Conservation (phyloP, 2,113 vertebrate species). For the Emydocephalus ijimae region DNA sequence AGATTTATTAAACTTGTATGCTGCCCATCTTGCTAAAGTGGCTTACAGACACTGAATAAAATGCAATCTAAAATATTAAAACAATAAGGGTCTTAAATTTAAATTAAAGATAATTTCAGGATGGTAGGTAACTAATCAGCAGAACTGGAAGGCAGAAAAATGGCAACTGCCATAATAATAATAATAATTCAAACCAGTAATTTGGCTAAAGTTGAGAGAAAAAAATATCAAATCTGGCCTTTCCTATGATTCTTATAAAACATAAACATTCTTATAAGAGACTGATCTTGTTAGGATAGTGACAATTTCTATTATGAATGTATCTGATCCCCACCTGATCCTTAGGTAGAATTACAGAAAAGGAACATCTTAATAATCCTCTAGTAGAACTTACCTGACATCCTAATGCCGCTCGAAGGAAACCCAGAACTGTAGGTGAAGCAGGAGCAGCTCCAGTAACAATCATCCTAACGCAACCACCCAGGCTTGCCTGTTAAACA, state of each 20-base stretch:
- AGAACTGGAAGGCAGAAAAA: neutral
- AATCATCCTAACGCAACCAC: slow-evolving; percentile 91
- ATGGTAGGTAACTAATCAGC: neutral
- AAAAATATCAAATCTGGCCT: neutral
- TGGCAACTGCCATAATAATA: neutral
- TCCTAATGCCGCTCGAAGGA: slow-evolving; percentile 91
- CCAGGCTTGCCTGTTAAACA: slow-evolving; percentile 81
- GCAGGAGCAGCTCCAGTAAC: slow-evolving; percentile 93
- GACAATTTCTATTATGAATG: neutral
- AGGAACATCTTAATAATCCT: accelerated
- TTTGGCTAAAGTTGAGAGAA: neutral
- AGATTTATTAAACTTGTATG: neutral
- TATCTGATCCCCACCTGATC: neutral
- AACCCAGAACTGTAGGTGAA: slow-evolving; percentile 87
- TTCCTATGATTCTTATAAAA: neutral
- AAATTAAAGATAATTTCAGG: neutral
- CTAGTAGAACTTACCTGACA: slow-evolving; percentile 83
- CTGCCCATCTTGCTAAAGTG: neutral
- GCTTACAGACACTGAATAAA: neutral
- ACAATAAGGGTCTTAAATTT: neutral
- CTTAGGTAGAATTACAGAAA: neutral
- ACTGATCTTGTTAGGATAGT: neutral
- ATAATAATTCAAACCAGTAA: neutral
- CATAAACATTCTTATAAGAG: neutral
- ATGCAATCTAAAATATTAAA: neutral